A percentile compares a stretch with the other conserved stretches of the same genome.
These are phyloP conservation scores for Drosophila ohnishii DNA, from an alignment of 1,140 invertebrate species.

Conservation along the genomic window DNA sequence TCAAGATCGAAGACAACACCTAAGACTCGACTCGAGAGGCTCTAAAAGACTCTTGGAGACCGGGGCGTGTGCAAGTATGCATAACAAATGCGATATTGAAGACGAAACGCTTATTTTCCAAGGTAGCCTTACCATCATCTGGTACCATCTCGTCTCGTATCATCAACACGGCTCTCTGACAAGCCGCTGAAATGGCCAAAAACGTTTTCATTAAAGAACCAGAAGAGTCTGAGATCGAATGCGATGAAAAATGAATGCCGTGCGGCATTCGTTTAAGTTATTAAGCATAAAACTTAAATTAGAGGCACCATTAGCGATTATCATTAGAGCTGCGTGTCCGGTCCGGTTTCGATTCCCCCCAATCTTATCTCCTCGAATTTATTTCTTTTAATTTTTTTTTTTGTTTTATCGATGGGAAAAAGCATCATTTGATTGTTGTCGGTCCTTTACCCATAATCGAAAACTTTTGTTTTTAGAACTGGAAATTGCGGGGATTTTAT, in stretches of 20 bases:
- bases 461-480: neutral
- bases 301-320: conserved; percentile 66
- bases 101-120: conserved; percentile 21
- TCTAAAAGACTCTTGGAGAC: neutral
- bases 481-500: conserved; percentile 7
- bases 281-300: conserved; percentile 75
- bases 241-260: conserved; percentile 66
- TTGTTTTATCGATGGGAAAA: conserved; percentile 6
- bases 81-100: conserved; percentile 39
- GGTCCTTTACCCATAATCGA: neutral
- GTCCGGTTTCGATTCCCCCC: conserved; percentile 40
- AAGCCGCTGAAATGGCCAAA: conserved; percentile 70
- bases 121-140: conserved; percentile 17
- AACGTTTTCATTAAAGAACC: conserved; percentile 70
- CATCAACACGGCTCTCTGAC: conserved; percentile 43
- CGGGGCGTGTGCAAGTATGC: conserved; percentile 36
- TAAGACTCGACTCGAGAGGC: conserved; percentile 1
- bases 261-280: conserved; percentile 72
- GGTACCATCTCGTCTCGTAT: conserved; percentile 13
- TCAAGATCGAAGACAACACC: conserved; percentile 29
- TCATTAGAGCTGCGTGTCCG: conserved; percentile 60
- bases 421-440: conserved; percentile 1
- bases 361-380: conserved; percentile 19
- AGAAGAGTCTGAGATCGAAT: conserved; percentile 21
- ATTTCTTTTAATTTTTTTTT: neutral